Percentiles rank a stretch among this genome's conserved stretches.
phyloP scores from a whole-genome alignment of 2,888 invertebrate species.

The Agrotis segetum region DNA sequence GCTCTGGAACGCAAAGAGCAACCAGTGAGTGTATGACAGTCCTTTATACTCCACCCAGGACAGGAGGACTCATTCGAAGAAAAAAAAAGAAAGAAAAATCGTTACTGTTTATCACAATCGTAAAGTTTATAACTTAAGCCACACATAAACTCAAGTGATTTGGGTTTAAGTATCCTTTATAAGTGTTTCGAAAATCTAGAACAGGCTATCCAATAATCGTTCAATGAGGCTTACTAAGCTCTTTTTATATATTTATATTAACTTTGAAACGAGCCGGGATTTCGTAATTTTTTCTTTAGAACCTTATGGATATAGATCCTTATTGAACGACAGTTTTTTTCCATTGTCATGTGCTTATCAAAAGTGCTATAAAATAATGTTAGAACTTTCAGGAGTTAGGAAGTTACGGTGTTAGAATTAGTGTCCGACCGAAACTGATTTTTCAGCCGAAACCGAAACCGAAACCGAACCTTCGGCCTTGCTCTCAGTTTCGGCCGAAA shows the following conservation, averaged over 20 bases:
- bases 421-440: too few species aligned
- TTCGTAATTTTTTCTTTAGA: slow-evolving; percentile 15
- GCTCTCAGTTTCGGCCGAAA: too few species aligned
- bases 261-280: slow-evolving; percentile 17
- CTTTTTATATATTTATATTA: slow-evolving; percentile 2
- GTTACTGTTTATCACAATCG: neutral
- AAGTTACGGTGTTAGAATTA: neutral
- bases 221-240: slow-evolving; percentile 28
- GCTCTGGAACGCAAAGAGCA: too few species aligned
- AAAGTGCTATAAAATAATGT: neutral
- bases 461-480: too few species aligned
- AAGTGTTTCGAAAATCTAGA: slow-evolving; percentile 34
- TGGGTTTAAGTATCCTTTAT: slow-evolving; percentile 17
- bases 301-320: neutral
- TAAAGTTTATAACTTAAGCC: slow-evolving; percentile 26
- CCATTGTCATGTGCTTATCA: neutral
- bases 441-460: too few species aligned
- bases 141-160: slow-evolving; percentile 39
- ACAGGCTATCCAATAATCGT: slow-evolving; percentile 39
- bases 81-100: too few species aligned
- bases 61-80: too few species aligned
- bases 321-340: too few species aligned
- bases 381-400: neutral
- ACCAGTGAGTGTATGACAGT: too few species aligned
- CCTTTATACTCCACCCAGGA: too few species aligned